Base-by-base conservation (phyloP, 2,113 vertebrate species). In the Coregonus clupeaformis region DNA sequence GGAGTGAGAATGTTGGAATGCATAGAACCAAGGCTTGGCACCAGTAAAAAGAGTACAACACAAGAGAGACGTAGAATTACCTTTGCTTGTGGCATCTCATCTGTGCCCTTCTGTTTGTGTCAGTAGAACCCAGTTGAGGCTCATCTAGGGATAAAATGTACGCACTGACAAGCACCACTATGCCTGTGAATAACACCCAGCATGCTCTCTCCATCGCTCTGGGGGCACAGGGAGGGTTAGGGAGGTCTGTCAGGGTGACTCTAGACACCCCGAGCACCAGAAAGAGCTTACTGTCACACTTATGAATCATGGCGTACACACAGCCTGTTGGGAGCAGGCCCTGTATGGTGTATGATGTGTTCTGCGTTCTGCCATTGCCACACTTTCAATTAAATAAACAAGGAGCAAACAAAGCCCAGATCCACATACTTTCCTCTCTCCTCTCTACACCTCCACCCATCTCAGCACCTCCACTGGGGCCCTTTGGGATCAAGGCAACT, bases 401-500 rank as follows among this genome's bases (percentile, higher is more conserved):
- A 24, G 59, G 73, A 9, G 74, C 65, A 76, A 62, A 47, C 24
- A 18, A 59, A 62, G 49, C n/a, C 64, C 76, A 78, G 75, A 70
- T 75, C 57, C 57, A 76, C 14, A 83, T 80, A 72, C 63, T 27
- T 76, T 73, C 52, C 55, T 25, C 63, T 66, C 59, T 16, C n/a
- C 71, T 30, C 22, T 60, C 25, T 16, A 29, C 69, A 29, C 29
- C 36, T 25, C 72, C 47, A 62, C 77, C 68, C 69, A 74, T 80
- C 82, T 83, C 77, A 71, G 81, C 76, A 76, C 68, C 80, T 88
- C 88, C 77, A 77, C 84, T 71, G 87, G 89, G 81, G 88, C 78
- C 76, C 75, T 79, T 79, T 88, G 78, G 73, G 80, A 88, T 86
- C 88, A 93, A 93, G 90, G 92, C 90, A 92, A 92, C 89, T 89